Evolutionary conservation across 2,113 vertebrate species (phyloP).

Genomic region (Trachemys scripta): DNA sequence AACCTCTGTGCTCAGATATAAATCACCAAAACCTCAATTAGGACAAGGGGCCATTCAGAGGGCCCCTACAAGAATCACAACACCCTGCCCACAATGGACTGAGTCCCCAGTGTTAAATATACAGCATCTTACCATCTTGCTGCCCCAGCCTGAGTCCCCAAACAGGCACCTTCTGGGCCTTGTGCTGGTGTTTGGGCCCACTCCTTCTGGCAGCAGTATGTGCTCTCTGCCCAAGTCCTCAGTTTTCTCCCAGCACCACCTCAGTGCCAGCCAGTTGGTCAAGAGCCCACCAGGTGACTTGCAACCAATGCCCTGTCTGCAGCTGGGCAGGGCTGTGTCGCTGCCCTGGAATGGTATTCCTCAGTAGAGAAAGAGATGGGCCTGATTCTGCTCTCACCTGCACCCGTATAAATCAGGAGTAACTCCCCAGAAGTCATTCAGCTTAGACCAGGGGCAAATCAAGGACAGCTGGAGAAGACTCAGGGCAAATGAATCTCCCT

Average conservation of each 20-base stretch:
- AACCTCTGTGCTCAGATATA: not conserved
- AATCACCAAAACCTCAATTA: not conserved
- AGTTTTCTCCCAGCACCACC: not conserved
- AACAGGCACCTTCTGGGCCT: not conserved
- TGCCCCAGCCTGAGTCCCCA: not conserved
- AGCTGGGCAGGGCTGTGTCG: too few relatives aligned
- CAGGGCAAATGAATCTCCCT: not conserved
- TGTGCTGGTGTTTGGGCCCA: not conserved
- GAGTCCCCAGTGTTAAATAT: not conserved
- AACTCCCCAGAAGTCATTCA: not conserved
- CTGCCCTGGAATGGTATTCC: too few relatives aligned
- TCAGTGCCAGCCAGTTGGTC: not conserved
- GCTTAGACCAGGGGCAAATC: not conserved
- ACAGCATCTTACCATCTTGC: not conserved
- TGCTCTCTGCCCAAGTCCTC: not conserved
- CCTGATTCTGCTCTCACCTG: not conserved
- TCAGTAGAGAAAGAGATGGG: not conserved
- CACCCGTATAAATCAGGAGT: not conserved
- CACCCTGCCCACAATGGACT: not conserved
- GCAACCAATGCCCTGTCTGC: too few relatives aligned
- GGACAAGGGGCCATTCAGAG: not conserved
- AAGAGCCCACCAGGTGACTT: too few relatives aligned
- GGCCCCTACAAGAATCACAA: not conserved
- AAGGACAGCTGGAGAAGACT: not conserved
- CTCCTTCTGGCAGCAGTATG: not conserved